Evolutionary conservation across 1,140 invertebrate species (phyloP).

Genomic region (Rhopalosiphum maidis): DNA sequence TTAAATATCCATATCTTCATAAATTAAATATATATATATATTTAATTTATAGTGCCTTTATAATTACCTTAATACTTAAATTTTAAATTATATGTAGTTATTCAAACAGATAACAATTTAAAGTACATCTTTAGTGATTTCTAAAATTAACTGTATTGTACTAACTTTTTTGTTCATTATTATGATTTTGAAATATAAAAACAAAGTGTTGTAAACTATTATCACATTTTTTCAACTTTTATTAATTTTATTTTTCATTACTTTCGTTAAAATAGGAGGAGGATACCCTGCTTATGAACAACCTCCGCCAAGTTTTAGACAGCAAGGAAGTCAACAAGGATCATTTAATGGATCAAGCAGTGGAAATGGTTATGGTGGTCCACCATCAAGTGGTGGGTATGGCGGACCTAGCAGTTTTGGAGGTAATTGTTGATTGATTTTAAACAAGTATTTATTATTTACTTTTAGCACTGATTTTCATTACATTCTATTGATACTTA

Average conservation of each 20-base stretch:
- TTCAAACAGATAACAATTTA: background rate
- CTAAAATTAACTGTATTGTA: background rate
- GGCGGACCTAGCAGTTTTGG: slow-evolving; percentile 57
- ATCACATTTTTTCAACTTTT: background rate
- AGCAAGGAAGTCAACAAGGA: slow-evolving; percentile 51
- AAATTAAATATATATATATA: background rate
- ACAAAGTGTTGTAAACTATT: background rate
- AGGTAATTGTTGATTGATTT: slow-evolving; percentile 14
- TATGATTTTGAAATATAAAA: background rate
- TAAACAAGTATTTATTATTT: background rate
- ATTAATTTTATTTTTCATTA: background rate
- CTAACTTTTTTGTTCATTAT: background rate
- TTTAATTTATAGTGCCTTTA: background rate
- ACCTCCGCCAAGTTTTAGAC: slow-evolving; percentile 40
- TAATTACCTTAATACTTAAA: background rate
- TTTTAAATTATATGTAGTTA: too few species aligned
- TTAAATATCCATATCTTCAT: background rate
- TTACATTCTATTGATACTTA: background rate
- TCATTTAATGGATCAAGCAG: slow-evolving; percentile 51
- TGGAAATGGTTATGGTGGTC: slow-evolving; percentile 49
- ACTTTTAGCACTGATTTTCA: background rate
- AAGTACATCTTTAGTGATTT: background rate
- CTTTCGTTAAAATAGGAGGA: background rate
- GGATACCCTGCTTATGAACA: slow-evolving; percentile 54
- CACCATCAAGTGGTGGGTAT: slow-evolving; percentile 58